These are phyloP conservation scores for Scotopteryx bipunctaria DNA, from an alignment of 2,888 invertebrate species.

Conservation along the genomic window DNA sequence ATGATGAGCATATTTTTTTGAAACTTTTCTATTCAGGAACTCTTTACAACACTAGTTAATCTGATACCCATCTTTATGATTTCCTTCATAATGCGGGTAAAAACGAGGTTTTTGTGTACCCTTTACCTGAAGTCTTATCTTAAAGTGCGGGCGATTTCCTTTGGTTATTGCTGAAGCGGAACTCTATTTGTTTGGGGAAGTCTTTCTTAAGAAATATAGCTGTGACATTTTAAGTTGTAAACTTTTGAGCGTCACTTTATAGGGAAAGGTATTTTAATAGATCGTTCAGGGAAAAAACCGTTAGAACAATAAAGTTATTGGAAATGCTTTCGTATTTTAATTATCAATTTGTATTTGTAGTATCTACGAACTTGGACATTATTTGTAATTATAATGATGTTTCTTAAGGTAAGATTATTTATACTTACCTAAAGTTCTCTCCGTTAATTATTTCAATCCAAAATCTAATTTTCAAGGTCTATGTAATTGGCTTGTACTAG, in stretches of 20 bases:
- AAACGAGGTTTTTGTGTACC: slow-evolving; percentile 40
- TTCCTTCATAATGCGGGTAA: slow-evolving; percentile 42
- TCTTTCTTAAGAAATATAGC: slow-evolving; percentile 11
- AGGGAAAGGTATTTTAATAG: no score
- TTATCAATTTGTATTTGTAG: no score
- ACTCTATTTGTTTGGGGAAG: slow-evolving; percentile 31
- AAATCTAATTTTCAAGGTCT: neutral
- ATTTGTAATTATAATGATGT: no score
- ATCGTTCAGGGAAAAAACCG: no score
- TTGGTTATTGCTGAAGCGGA: slow-evolving; percentile 33
- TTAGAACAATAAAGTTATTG: no score
- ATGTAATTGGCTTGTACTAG: neutral
- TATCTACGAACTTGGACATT: no score
- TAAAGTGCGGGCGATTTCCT: slow-evolving; percentile 39
- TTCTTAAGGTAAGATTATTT: no score
- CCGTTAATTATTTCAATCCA: neutral
- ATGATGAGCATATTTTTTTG: no score
- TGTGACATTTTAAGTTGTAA: neutral
- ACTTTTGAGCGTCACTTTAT: no score
- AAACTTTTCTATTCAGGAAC: no score
- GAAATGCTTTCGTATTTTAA: no score
- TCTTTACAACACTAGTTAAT: slow-evolving; percentile 11
- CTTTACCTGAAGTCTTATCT: slow-evolving; percentile 47
- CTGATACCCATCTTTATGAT: slow-evolving; percentile 16
- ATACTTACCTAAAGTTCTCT: neutral